A percentile compares a stretch with the other conserved stretches of the same genome.
These are phyloP conservation scores for Stenotaenia linearis DNA, from an alignment of 2,888 invertebrate genomes.

Conservation along the genomic window DNA sequence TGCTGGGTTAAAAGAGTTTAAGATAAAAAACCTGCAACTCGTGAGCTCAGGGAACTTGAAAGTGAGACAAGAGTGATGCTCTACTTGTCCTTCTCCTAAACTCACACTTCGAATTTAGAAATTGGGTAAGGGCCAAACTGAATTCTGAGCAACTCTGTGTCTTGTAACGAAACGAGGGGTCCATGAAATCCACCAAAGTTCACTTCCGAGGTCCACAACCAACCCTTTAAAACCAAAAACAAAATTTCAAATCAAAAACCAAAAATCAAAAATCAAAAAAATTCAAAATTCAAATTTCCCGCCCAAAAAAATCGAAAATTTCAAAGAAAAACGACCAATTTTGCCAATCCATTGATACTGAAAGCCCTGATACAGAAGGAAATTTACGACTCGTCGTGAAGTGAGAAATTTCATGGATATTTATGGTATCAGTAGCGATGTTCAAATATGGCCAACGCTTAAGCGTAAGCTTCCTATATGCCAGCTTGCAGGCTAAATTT, in stretches of 20 bases:
- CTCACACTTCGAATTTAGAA: neutral
- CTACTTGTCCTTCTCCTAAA: neutral
- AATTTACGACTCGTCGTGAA: neutral
- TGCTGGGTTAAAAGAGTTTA: neutral
- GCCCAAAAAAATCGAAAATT: too few relatives aligned
- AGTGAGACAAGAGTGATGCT: neutral
- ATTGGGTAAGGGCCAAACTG: neutral
- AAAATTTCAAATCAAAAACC: neutral
- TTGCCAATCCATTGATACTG: too few relatives aligned
- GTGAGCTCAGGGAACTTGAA: neutral
- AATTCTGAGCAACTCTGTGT: neutral
- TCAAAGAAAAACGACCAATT: too few relatives aligned
- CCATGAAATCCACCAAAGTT: neutral
- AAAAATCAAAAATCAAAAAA: too few relatives aligned
- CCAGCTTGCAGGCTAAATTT: neutral
- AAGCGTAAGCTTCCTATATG: neutral
- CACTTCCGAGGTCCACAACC: neutral
- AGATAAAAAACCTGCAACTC: neutral
- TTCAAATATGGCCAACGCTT: neutral
- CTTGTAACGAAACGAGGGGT: neutral
- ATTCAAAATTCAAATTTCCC: too few relatives aligned
- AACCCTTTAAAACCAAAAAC: neutral
- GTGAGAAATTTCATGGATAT: conserved; percentile 6
- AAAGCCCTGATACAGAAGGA: neutral
- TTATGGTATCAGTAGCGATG: neutral